These are phyloP conservation scores for Harpalus rubripes DNA, from an alignment of 2,888 invertebrate genomes.

Conservation along the genomic window DNA sequence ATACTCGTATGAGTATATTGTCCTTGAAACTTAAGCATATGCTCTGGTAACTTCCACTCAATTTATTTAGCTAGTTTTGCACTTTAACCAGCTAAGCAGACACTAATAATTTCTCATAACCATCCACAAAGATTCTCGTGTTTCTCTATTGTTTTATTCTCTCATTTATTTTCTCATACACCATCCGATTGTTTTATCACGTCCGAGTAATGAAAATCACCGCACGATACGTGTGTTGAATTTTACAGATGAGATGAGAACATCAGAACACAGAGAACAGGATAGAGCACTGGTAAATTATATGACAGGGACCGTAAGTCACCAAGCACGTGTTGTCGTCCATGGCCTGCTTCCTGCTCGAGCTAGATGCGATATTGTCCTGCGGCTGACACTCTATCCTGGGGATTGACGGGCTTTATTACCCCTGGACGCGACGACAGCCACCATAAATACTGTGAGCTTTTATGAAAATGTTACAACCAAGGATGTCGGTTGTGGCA, in stretches of 20 bases:
- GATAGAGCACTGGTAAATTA: neutral
- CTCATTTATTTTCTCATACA: too few species aligned
- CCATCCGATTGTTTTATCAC: neutral
- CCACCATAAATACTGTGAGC: neutral
- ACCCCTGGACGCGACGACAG: neutral
- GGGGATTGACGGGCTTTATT: conserved; percentile 29
- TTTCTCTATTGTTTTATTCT: too few species aligned
- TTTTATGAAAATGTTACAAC: neutral
- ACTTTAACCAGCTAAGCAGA: too few species aligned
- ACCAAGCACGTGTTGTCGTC: neutral
- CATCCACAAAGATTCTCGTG: too few species aligned
- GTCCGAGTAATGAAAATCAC: neutral
- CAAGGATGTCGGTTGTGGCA: neutral
- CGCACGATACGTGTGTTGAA: neutral
- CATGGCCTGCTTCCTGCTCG: neutral
- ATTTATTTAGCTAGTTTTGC: too few species aligned
- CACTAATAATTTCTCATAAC: neutral
- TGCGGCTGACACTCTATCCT: conserved; percentile 17
- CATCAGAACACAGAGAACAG: neutral
- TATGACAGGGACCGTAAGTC: neutral
- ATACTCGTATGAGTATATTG: too few species aligned
- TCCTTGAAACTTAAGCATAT: too few species aligned
- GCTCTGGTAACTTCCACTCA: too few species aligned
- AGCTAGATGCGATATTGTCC: conserved; percentile 4
- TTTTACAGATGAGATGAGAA: neutral